These are phyloP conservation scores for Ceyx melanurus DNA, from an alignment of 2,113 vertebrate genomes.

Conservation along the genomic window DNA sequence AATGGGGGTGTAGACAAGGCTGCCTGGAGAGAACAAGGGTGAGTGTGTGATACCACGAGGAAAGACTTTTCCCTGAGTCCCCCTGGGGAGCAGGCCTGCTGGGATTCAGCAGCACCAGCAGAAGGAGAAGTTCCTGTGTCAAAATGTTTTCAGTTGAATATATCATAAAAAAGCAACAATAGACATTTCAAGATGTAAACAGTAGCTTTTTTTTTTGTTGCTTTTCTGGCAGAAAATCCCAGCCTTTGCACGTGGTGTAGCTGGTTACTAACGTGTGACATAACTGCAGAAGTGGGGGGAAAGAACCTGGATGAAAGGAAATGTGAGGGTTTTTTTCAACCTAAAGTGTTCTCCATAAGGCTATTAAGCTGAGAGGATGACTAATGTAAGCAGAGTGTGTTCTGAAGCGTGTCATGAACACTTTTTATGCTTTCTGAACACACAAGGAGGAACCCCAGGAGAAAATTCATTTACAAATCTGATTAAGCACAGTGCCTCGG, in stretches of 20 bases:
- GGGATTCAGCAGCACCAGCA: not conserved
- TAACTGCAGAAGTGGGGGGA: not conserved
- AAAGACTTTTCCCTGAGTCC: not conserved
- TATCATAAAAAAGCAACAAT: not conserved
- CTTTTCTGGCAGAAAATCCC: not conserved
- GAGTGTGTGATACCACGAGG: not conserved
- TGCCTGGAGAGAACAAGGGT: not conserved
- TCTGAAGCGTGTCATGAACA: constrained; percentile 52
- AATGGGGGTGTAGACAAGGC: not conserved
- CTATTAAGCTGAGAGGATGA: constrained; percentile 38
- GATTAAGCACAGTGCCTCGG: constrained; percentile 45
- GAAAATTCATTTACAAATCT: constrained; percentile 63
- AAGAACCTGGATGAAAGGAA: constrained; percentile 30
- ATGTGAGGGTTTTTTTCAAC: not conserved
- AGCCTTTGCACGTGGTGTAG: not conserved
- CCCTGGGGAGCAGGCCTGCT: not conserved
- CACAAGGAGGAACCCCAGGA: constrained; percentile 59
- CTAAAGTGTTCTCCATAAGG: constrained; percentile 32
- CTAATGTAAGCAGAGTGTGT: constrained; percentile 60
- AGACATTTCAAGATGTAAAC: not conserved
- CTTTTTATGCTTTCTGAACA: constrained; percentile 59
- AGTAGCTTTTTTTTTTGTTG: not conserved
- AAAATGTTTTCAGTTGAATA: constrained; percentile 6
- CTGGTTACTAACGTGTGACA: constrained; percentile 14
- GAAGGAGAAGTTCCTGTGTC: not conserved